These are phyloP conservation scores for Neogobius melanostomus DNA, from an alignment of 2,113 vertebrate species.

Conservation along the genomic window DNA sequence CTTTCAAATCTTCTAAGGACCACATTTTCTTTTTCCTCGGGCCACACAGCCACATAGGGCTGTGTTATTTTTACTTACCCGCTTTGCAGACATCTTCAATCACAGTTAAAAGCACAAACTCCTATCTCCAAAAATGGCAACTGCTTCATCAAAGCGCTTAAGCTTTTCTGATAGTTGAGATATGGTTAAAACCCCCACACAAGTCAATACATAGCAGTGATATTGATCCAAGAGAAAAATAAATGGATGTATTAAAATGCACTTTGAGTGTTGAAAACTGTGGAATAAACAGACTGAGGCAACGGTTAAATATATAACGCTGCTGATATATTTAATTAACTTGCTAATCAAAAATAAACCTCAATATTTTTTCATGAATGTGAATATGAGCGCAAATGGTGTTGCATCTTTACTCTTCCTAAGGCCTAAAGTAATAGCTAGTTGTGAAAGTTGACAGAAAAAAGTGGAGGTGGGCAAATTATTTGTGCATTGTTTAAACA, in stretches of 20 bases:
- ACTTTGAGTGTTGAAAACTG: neutral
- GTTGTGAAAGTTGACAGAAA: no score
- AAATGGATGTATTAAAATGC: neutral
- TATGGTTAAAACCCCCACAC: constrained; percentile 1
- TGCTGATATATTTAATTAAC: no score
- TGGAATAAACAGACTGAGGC: no score
- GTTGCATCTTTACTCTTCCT: no score
- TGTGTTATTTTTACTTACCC: neutral
- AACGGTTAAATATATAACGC: no score
- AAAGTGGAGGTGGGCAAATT: no score
- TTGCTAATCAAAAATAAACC: no score
- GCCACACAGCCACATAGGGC: constrained; percentile 1
- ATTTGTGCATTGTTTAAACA: no score
- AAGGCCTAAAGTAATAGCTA: no score
- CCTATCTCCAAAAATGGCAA: constrained; percentile 1
- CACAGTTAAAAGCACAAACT: constrained; percentile 1
- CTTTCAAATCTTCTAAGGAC: constrained; percentile 3
- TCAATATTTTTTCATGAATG: no score
- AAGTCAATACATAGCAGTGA: neutral
- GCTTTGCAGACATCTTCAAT: neutral
- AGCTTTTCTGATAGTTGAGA: neutral
- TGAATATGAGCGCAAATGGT: no score
- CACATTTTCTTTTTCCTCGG: constrained; percentile 1
- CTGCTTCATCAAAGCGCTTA: constrained; percentile 4
- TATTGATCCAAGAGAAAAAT: constrained; percentile 1